These are phyloP conservation scores for Siniperca scherzeri DNA, from an alignment of 2,797 vertebrate species.

Conservation along the genomic window DNA sequence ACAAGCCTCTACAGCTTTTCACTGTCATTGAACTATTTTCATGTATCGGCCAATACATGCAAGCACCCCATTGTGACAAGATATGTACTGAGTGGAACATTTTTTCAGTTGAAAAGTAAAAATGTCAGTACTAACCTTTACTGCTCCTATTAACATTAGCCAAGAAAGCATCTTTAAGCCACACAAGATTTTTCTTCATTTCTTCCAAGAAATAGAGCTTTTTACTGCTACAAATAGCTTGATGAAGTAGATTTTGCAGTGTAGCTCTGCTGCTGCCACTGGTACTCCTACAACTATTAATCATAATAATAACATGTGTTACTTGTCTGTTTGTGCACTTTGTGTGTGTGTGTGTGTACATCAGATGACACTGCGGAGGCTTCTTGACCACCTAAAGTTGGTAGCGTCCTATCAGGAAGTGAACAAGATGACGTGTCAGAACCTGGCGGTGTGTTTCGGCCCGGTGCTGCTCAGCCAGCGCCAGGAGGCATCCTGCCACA, in stretches of 20 bases:
- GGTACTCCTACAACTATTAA: constrained; percentile 46
- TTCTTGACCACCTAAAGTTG: constrained; percentile 95
- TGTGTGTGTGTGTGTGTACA: constrained; percentile 6
- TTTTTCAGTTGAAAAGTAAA: not conserved
- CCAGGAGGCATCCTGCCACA: constrained; percentile 93
- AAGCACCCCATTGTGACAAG: not conserved
- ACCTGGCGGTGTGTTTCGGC: constrained; percentile 98
- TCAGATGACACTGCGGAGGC: constrained; percentile 93
- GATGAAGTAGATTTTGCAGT: not conserved
- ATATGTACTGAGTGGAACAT: not conserved
- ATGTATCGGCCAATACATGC: not conserved
- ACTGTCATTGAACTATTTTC: not conserved
- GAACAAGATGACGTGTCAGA: constrained; percentile 99
- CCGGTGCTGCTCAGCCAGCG: constrained; percentile 96
- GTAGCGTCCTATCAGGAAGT: constrained; percentile 95
- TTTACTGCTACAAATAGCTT: not conserved
- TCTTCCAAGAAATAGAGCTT: not conserved
- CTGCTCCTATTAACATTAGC: not conserved
- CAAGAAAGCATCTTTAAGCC: not conserved
- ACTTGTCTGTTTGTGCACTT: constrained; percentile 25
- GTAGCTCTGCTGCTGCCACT: constrained; percentile 17
- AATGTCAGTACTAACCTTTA: no score
- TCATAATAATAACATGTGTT: constrained; percentile 61
- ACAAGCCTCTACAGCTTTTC: not conserved
- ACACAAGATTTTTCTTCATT: not conserved